These are phyloP conservation scores for Plebejus argus DNA, from an alignment of 2,888 invertebrate species.

Conservation along the genomic window DNA sequence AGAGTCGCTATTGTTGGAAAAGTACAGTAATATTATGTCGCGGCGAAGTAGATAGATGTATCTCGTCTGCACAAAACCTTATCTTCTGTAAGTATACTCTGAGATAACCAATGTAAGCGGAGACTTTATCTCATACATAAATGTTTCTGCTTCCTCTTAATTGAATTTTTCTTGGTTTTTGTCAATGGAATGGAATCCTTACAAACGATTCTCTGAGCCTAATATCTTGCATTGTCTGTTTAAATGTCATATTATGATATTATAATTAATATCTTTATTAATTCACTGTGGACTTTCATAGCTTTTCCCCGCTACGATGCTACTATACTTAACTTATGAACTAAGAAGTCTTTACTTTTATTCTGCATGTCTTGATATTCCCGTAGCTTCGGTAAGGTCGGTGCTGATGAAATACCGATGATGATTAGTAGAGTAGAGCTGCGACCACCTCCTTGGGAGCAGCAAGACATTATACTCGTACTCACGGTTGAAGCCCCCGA, in stretches of 20 bases:
- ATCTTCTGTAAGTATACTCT: constrained; percentile 4
- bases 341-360: background rate
- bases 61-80: background rate
- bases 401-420: too few species aligned
- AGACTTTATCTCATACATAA: constrained; percentile 16
- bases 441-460: too few species aligned
- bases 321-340: background rate
- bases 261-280: background rate
- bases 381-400: too few species aligned
- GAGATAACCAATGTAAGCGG: constrained; percentile 8
- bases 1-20: background rate
- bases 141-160: constrained; percentile 15
- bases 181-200: background rate
- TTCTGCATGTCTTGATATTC: too few species aligned
- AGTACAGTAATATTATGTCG: background rate
- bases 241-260: background rate
- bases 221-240: background rate
- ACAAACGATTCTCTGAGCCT: background rate
- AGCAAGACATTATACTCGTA: too few species aligned
- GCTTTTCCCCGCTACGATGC: background rate
- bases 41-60: background rate
- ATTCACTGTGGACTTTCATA: background rate
- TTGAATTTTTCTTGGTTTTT: constrained; percentile 25
- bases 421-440: too few species aligned
- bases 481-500: too few species aligned